A percentile compares a stretch with the other conserved stretches of the same genome.
These are phyloP conservation scores for Epiblema foenella DNA, from an alignment of 2,888 invertebrate genomes.

Conservation along the genomic window DNA sequence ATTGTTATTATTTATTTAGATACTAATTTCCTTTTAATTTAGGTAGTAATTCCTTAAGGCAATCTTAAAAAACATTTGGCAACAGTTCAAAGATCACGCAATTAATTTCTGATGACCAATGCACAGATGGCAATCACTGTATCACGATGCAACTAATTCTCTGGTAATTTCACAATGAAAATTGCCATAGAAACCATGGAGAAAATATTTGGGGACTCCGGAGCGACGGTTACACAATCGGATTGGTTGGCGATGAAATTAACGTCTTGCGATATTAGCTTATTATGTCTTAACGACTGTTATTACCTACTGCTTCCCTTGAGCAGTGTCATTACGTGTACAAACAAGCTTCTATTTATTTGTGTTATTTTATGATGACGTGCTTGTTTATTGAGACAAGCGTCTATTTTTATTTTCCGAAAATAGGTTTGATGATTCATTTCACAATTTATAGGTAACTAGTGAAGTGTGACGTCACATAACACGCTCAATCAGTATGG, in stretches of 20 bases:
- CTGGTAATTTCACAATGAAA: constrained; percentile 65
- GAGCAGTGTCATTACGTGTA: constrained; percentile 66
- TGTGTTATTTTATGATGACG: constrained; percentile 45
- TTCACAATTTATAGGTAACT: no score
- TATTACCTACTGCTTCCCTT: constrained; percentile 67
- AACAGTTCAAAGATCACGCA: constrained; percentile 77
- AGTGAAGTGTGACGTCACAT: no score
- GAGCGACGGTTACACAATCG: constrained; percentile 64
- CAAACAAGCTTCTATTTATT: constrained; percentile 54
- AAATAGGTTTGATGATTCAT: no score
- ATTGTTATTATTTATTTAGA: not conserved
- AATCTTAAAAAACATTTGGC: constrained; percentile 66
- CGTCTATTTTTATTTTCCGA: not conserved
- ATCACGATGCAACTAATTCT: constrained; percentile 78
- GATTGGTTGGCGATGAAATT: constrained; percentile 69
- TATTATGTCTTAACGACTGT: constrained; percentile 76
- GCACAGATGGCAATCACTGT: constrained; percentile 68
- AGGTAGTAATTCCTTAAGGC: constrained; percentile 37
- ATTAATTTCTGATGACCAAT: constrained; percentile 75
- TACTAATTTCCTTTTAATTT: not conserved
- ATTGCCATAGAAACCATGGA: constrained; percentile 41
- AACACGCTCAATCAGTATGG: no score
- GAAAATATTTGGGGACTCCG: constrained; percentile 71
- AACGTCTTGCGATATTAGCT: constrained; percentile 69
- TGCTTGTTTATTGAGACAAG: constrained; percentile 47